These are phyloP conservation scores for Chiridota heheva DNA, from an alignment of 35 echinoderm and acorn worm species.

Conservation along the genomic window DNA sequence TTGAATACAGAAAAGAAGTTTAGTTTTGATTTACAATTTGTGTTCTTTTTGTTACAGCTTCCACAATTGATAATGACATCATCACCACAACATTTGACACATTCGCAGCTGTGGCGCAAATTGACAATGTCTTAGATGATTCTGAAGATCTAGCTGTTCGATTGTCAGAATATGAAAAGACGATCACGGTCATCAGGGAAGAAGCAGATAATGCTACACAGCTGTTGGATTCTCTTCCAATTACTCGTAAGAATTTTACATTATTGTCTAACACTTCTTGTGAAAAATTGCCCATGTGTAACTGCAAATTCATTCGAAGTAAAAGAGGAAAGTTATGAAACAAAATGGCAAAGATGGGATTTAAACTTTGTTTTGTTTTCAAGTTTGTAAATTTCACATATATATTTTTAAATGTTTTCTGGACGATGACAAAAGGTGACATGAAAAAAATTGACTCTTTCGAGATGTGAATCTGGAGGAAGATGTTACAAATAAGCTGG, in stretches of 20 bases:
- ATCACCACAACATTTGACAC: slow-evolving; percentile 7
- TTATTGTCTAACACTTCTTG: not conserved
- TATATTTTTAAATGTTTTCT: too few species aligned
- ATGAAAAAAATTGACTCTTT: too few species aligned
- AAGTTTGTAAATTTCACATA: too few species aligned
- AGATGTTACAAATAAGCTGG: too few species aligned
- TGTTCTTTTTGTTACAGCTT: slow-evolving; percentile 26
- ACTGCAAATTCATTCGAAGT: not conserved
- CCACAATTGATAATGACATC: slow-evolving; percentile 54
- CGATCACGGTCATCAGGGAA: slow-evolving; percentile 36
- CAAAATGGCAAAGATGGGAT: too few species aligned
- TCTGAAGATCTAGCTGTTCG: not conserved
- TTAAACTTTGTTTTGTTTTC: too few species aligned
- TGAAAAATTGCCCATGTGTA: not conserved
- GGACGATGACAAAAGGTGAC: too few species aligned
- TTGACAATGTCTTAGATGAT: slow-evolving; percentile 1
- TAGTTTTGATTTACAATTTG: not conserved
- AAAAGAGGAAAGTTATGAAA: too few species aligned
- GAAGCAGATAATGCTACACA: slow-evolving; percentile 29
- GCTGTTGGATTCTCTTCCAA: slow-evolving; percentile 24
- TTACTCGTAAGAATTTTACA: slow-evolving; percentile 17
- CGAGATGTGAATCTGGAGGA: too few species aligned
- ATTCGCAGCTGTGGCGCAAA: slow-evolving; percentile 18
- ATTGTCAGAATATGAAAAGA: not conserved
- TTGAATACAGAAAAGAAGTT: too few species aligned